Evolutionary conservation across 2,797 vertebrate genomes (phyloP), one percentile per base, ranked within the genome.

Genomic region (Gymnopithys bicolor): DNA sequence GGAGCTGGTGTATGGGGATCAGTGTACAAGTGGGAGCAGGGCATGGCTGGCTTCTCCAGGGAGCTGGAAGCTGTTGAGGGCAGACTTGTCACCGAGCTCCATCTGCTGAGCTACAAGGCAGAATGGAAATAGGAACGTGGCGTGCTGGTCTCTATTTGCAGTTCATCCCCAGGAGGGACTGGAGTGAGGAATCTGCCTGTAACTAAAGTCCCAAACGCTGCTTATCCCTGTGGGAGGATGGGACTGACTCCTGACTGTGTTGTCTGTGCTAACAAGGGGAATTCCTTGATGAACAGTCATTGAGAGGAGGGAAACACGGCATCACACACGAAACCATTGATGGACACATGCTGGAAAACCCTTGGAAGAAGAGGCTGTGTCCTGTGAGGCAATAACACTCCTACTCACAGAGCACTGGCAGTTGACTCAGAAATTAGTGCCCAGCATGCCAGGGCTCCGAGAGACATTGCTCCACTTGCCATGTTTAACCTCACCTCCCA

Each of bases 1-100:
- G 9, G 92, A 87, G 4, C 98, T 98, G 9, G 98, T 1, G 97
- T 97, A 91, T 97, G 98, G 71, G 99, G 99, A 80, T 98, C 98
- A 1, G 98, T 97, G 9, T 98, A 98, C 76, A 99, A 95, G 1
- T 98, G 98, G 2, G 99, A 99, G 75, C 98, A 90, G 23, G 98
- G 98, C 87, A 89, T 2, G 22, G 89, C 19, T 0, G 48, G 41
- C 7, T 66, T 91, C 73, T 95, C 95, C 55, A 73, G 43, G n/a
- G 90, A 51, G 37, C 69, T 70, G 77, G 93, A 67, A 10, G 86
- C 94, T 19, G 92, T 45, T 7, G 81, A 80, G 51, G 93, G 84
- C 7, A 89, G 87, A 28, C 78, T 39, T 33, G 88, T 83, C 24
- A 98, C 97, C 33, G 97, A 97, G 96, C 97, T 98, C 98, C 98